phyloP scores from a whole-genome alignment of 2,797 vertebrate genomes.

The Gymnodraco acuticeps region DNA sequence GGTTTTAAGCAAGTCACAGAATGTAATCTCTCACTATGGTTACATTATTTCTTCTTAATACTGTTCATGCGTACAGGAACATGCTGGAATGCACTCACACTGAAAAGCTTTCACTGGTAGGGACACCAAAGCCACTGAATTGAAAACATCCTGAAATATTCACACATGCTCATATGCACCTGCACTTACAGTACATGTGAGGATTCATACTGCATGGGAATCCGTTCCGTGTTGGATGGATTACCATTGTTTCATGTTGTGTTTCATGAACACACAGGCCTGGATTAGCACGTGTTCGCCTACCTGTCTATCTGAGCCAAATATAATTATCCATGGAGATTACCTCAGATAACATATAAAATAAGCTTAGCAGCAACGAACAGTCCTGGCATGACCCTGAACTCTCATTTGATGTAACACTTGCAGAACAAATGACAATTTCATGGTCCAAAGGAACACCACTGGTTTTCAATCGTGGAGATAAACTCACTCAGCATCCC shows the following conservation, averaged over 20 bases:
- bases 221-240: conserved; percentile 39
- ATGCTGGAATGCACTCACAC: conserved; percentile 29
- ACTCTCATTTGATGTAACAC: conserved; percentile 84
- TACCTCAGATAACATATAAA: conserved; percentile 77
- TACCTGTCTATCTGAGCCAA: conserved; percentile 72
- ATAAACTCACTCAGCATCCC: conserved; percentile 80
- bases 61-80: conserved; percentile 44
- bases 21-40: conserved; percentile 82
- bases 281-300: conserved; percentile 56
- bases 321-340: conserved; percentile 83
- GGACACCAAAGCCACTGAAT: conserved; percentile 20
- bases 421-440: conserved; percentile 88
- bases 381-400: conserved; percentile 70
- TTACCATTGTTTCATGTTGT: conserved; percentile 40
- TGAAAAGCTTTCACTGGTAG: conserved; percentile 35
- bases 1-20: conserved; percentile 78
- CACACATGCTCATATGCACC: conserved; percentile 28
- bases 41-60: conserved; percentile 77
- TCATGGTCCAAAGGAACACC: conserved; percentile 82
- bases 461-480: conserved; percentile 77
- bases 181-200: conserved; percentile 26
- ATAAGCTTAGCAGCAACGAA: conserved; percentile 69
- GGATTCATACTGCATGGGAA: conserved; percentile 43
- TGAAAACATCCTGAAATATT: conserved; percentile 44
- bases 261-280: conserved; percentile 45